Evolutionary conservation across 2,797 vertebrate genomes (phyloP), one percentile per base, ranked within the genome.

Genomic region (Arremon brunneinucha): DNA sequence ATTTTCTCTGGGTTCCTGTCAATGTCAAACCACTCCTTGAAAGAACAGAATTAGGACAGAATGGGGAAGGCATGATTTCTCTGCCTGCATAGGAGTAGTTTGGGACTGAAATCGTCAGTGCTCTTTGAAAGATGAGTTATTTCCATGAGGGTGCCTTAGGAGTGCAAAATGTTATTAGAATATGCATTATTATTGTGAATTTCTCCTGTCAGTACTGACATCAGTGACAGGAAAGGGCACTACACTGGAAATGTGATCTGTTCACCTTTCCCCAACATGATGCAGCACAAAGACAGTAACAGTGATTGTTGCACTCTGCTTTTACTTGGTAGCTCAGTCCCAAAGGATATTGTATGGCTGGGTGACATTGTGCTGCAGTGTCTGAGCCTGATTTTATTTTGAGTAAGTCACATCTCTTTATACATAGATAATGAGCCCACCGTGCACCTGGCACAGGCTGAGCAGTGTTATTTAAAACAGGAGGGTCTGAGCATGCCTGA

Each of bases 401-500:
- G 82, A 90, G 87, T 35, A 88, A 94, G 87, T 93, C 91, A 4
- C 60, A 56, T 37, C 59, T 90, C 89, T 92, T 91, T 94, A 50
- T 37, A 85, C 76, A 72, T 37, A 56, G 91, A 63, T 95, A 96
- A 97, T 93, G 89, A 96, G 78, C 69, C 35, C 57, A 15, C 76
- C 6, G 11, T 70, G 93, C 93, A 95, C 93, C 93, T 95, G 93
- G 79, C 70, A 78, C 70, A 95, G 89, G 84, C 94, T 94, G 93
- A 87, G 47, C 12, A 11, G 62, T 89, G 72, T 96, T 97, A 95
- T 97, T 98, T 97, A 96, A 98, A 98, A 93, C 70, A 67, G 4
- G 15, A 72, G 88, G 74, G 64, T 75, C 91, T 95, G 96, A 97
- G 95, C 95, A 92, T 97, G 92, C 94, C 97, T 97, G 88, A 94